Percentiles rank a stretch among this genome's conserved stretches.
Conservation (phyloP, 2,888 invertebrate species). For the Deilephila elpenor region DNA sequence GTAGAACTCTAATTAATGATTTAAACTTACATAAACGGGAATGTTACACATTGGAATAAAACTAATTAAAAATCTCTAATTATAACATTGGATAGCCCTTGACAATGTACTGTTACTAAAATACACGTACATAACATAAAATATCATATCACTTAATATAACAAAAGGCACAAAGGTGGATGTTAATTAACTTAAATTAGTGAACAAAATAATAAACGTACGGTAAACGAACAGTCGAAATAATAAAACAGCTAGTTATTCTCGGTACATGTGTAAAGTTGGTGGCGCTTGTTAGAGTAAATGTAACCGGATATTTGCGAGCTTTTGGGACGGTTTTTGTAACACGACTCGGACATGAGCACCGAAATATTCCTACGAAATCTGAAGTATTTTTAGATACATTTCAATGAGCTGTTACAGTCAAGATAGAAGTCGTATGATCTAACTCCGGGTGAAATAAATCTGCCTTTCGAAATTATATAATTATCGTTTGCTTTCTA, state of each 20-base stretch:
- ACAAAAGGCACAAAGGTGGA: neutral
- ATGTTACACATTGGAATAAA: no score
- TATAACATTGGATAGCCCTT: no score
- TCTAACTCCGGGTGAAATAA: no score
- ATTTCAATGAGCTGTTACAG: no score
- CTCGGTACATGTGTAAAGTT: neutral
- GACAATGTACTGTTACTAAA: no score
- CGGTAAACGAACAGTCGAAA: neutral
- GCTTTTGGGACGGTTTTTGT: neutral
- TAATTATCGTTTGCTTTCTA: no score
- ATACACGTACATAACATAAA: no score
- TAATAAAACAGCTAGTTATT: conserved; percentile 3
- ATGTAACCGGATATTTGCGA: neutral
- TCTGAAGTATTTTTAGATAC: neutral
- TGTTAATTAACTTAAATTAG: neutral
- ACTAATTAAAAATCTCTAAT: no score
- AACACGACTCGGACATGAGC: neutral
- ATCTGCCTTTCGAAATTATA: no score
- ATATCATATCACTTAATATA: neutral
- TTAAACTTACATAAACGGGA: no score
- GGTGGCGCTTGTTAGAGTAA: neutral
- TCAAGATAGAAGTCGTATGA: no score
- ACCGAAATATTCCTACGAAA: neutral
- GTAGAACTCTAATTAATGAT: no score
- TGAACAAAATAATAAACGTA: neutral